Percentiles rank a stretch among this genome's conserved stretches.
These are phyloP conservation scores for Drosophila lutescens DNA, from an alignment of 2,888 invertebrate genomes.

Conservation along the genomic window DNA sequence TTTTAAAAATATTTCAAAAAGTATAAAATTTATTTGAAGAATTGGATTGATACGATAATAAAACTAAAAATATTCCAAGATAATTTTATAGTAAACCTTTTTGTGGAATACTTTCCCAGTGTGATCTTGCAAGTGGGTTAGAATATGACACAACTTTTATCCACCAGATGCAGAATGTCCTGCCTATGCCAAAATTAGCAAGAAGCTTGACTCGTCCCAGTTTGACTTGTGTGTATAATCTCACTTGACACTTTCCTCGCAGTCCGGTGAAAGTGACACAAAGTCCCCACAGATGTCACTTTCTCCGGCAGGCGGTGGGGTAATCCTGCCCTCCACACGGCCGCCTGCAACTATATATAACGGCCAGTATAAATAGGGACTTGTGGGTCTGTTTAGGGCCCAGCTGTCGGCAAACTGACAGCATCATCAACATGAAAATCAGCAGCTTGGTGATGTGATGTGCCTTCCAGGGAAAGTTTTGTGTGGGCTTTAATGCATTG, in stretches of 20 bases:
- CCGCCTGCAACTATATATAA: conserved; percentile 6
- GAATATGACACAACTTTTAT: too few species aligned
- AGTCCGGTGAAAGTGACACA: conserved; percentile 23
- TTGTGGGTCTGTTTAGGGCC: conserved; percentile 3
- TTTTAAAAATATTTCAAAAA: too few species aligned
- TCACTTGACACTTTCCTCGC: conserved; percentile 9
- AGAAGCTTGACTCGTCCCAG: conserved; percentile 3
- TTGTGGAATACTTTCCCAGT: background rate
- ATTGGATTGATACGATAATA: too few species aligned
- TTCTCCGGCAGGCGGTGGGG: background rate
- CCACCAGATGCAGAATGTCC: background rate
- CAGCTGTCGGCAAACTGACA: conserved; percentile 4
- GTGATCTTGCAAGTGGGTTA: background rate
- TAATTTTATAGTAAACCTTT: background rate
- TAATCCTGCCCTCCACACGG: conserved; percentile 6
- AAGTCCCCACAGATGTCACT: conserved; percentile 21
- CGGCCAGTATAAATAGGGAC: conserved; percentile 3
- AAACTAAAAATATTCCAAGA: too few species aligned
- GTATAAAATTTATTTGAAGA: too few species aligned
- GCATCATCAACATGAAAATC: conserved; percentile 26
- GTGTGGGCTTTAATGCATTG: conserved; percentile 4
- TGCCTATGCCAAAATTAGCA: background rate
- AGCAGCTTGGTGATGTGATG: background rate
- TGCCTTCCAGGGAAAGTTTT: background rate
- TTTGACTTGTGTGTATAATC: conserved; percentile 6